These are phyloP conservation scores for Diarsia brunnea DNA, from an alignment of 2,888 invertebrate genomes.

Conservation along the genomic window DNA sequence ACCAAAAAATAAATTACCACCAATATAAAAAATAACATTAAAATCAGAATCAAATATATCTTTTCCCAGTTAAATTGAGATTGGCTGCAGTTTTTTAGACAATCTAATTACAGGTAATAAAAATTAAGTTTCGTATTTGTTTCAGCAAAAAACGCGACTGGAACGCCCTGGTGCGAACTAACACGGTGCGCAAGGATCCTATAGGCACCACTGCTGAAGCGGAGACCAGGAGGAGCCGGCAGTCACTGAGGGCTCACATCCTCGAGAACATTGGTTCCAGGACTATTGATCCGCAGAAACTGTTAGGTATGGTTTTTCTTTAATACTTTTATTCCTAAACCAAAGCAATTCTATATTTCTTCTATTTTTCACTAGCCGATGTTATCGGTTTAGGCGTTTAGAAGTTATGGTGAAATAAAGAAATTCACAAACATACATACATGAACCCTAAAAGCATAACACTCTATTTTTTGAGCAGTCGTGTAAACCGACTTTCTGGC, in stretches of 20 bases:
- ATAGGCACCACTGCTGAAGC: conserved; percentile 95
- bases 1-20: no score
- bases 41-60: no score
- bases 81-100: neutral
- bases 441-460: no score
- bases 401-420: no score
- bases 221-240: conserved; percentile 91
- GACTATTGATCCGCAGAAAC: conserved; percentile 93
- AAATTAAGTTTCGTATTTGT: neutral
- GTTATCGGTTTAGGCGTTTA: no score
- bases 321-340: no score
- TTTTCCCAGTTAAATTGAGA: neutral
- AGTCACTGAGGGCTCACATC: conserved; percentile 93
- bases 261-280: conserved; percentile 92
- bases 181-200: conserved; percentile 93
- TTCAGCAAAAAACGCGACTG: conserved; percentile 93
- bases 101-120: neutral
- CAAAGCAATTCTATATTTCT: no score
- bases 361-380: no score
- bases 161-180: conserved; percentile 95
- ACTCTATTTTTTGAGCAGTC: no score
- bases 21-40: no score
- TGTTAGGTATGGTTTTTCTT: conserved; percentile 93
- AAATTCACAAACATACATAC: no score
- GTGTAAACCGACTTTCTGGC: neutral